Conservation (phyloP, 2,888 invertebrate genomes). For the Drosophila siamana region DNA sequence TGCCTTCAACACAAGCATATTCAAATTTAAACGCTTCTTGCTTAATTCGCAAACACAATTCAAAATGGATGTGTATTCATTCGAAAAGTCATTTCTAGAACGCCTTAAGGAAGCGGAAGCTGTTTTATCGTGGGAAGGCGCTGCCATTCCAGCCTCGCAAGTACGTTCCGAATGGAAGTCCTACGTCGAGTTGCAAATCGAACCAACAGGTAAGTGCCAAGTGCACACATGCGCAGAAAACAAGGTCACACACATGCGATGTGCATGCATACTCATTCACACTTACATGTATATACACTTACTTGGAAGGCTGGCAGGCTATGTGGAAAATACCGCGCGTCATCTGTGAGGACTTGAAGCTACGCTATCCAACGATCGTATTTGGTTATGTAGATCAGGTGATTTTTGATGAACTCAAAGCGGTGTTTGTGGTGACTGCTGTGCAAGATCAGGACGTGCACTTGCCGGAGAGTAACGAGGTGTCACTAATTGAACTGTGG, state of each 20-base stretch:
- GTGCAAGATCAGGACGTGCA: slow-evolving; percentile 87
- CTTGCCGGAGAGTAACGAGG: slow-evolving; percentile 87
- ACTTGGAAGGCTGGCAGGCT: slow-evolving; percentile 87
- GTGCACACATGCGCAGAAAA: slow-evolving; percentile 23
- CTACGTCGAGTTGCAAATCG: slow-evolving; percentile 87
- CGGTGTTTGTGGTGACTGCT: slow-evolving; percentile 86
- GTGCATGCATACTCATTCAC: background rate
- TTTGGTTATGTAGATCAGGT: slow-evolving; percentile 87
- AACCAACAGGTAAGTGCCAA: slow-evolving; percentile 84
- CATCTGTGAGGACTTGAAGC: slow-evolving; percentile 87
- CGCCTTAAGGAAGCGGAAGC: slow-evolving; percentile 86
- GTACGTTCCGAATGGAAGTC: slow-evolving; percentile 87
- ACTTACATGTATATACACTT: background rate
- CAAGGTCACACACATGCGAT: slow-evolving; percentile 1
- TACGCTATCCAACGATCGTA: slow-evolving; percentile 88
- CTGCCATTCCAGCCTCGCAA: slow-evolving; percentile 85
- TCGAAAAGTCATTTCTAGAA: slow-evolving; percentile 87
- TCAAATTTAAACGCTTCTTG: slow-evolving; percentile 55
- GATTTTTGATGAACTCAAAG: slow-evolving; percentile 86
- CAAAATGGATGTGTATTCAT: slow-evolving; percentile 87
- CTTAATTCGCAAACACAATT: background rate
- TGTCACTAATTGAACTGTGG: slow-evolving; percentile 87
- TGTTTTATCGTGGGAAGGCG: slow-evolving; percentile 85
- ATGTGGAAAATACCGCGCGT: slow-evolving; percentile 88
- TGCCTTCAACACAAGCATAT: slow-evolving; percentile 35